A percentile compares a stretch with the other conserved stretches of the same genome.
Conservation (phyloP, 2,888 invertebrate species). For the Muschampia plurimacula region DNA sequence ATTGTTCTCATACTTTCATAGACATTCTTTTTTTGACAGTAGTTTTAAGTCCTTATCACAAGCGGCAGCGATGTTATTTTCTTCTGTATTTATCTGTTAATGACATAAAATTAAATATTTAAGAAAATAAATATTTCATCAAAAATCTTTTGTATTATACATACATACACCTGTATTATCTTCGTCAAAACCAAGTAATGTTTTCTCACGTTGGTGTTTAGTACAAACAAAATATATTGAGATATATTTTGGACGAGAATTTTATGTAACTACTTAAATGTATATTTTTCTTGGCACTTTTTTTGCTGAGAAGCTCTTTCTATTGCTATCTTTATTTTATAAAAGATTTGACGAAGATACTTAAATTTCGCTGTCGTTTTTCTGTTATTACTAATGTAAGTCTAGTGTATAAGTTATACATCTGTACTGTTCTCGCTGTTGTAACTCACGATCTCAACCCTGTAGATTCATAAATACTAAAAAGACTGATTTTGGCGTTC, state of each 20-base stretch:
- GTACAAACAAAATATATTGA: not conserved
- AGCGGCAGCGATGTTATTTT: not conserved
- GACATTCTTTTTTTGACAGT: conserved; percentile 6
- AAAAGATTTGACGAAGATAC: not conserved
- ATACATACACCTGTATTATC: not conserved
- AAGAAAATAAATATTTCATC: not conserved
- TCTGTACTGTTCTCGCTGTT: conserved; percentile 6
- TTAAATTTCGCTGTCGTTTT: conserved; percentile 10
- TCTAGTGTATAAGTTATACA: conserved; percentile 24
- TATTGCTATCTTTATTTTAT: not conserved
- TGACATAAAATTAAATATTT: not conserved
- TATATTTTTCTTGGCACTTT: not conserved
- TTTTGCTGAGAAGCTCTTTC: not conserved
- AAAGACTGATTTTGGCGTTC: conserved; percentile 40
- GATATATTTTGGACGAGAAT: not conserved
- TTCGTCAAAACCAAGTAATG: not conserved
- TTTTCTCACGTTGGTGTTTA: not conserved
- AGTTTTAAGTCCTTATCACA: not conserved
- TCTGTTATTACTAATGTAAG: conserved; percentile 14
- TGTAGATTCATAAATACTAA: conserved; percentile 26
- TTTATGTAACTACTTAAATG: not conserved
- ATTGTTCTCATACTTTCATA: not conserved
- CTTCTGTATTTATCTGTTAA: not conserved
- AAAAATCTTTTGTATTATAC: not conserved
- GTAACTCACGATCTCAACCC: conserved; percentile 17